Conservation (phyloP, 2,113 vertebrate species). For the Synodontis membranacea region DNA sequence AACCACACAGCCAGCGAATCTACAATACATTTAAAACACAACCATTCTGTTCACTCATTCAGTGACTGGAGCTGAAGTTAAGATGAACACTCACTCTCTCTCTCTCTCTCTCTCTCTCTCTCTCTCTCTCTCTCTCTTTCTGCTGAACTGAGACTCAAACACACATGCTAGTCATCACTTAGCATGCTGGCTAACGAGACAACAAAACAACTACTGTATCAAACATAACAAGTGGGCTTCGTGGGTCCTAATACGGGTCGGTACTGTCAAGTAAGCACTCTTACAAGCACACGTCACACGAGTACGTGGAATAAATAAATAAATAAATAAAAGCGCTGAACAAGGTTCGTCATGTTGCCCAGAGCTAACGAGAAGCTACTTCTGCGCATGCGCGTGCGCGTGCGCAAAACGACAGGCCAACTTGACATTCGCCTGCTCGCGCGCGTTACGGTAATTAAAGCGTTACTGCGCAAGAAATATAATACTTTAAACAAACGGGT, state of each 20-base stretch:
- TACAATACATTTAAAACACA: neutral
- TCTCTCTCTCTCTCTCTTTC: no score
- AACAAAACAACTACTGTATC: neutral
- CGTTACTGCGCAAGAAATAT: neutral
- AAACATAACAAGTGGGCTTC: neutral
- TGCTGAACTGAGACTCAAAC: no score
- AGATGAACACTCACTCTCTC: neutral
- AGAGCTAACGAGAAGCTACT: neutral
- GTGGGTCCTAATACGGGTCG: neutral
- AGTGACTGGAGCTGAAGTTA: no score
- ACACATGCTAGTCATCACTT: neutral
- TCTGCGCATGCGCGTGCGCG: conserved; percentile 37
- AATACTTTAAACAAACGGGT: neutral
- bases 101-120: no score
- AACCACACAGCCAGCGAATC: neutral
- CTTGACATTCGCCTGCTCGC: fast-evolving
- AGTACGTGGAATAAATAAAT: no score
- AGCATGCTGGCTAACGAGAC: conserved; percentile 1
- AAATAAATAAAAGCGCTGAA: neutral
- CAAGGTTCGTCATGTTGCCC: neutral
- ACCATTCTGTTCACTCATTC: neutral
- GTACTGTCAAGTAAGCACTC: neutral
- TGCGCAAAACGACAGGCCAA: neutral
- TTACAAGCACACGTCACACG: neutral
- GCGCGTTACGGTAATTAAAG: no score